Percentiles rank a stretch among this genome's conserved stretches.
Conservation (phyloP, 1,140 invertebrate species). For the Cydia strobilella region DNA sequence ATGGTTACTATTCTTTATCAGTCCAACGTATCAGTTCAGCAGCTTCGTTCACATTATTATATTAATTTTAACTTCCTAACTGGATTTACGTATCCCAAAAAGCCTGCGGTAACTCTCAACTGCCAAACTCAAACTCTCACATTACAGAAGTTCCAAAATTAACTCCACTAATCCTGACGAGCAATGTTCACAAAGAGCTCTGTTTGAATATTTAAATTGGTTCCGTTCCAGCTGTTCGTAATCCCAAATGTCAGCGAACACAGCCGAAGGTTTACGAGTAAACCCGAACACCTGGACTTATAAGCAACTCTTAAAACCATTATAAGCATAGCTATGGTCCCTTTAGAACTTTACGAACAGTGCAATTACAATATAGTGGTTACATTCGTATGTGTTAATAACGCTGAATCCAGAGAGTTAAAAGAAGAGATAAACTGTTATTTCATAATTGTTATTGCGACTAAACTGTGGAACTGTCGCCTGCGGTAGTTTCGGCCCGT, state of each 20-base stretch:
- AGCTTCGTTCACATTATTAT: not conserved
- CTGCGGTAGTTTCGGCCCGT: no score
- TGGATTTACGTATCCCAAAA: not conserved
- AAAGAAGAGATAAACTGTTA: no score
- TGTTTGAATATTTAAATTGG: slow-evolving; percentile 22
- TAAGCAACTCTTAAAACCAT: not conserved
- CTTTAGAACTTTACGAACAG: not conserved
- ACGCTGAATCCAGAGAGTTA: no score
- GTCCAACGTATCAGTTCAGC: no score
- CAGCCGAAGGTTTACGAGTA: slow-evolving; percentile 5
- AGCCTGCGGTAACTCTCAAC: not conserved
- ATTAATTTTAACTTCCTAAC: not conserved
- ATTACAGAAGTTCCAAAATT: slow-evolving; percentile 4
- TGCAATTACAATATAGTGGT: not conserved
- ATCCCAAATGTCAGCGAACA: slow-evolving; percentile 42
- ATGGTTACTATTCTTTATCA: no score
- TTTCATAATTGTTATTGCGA: no score
- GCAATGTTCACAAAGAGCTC: slow-evolving; percentile 16
- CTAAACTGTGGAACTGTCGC: no score
- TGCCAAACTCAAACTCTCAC: not conserved
- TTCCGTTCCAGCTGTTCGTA: slow-evolving; percentile 33
- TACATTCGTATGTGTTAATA: no score
- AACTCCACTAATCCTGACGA: slow-evolving; percentile 20
- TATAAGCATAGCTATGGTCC: not conserved
- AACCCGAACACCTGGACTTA: slow-evolving; percentile 46